A percentile compares a stretch with the other conserved stretches of the same genome.
Conservation (phyloP, 35 echinoderm and acorn worm species). For the Acanthaster planci region DNA sequence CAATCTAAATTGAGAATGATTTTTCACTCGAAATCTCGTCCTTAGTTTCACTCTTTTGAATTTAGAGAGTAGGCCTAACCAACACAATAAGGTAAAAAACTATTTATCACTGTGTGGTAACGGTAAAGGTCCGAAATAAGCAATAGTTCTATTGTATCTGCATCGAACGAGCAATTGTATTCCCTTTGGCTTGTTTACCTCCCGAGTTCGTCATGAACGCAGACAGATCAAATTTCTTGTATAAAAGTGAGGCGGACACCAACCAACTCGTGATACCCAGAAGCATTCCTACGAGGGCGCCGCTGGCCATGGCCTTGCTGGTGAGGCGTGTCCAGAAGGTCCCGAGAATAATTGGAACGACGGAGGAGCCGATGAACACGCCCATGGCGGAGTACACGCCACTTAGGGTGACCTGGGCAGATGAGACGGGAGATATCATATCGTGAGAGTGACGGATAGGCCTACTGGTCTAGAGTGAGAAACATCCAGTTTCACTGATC, state of each 20-base stretch:
- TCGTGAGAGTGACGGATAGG: too few species aligned
- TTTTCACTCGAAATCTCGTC: too few species aligned
- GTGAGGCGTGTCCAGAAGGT: conserved; percentile 86
- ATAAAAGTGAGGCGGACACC: conserved; percentile 39
- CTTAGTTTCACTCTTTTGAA: too few species aligned
- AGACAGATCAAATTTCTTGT: conserved; percentile 44
- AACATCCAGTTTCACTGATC: too few species aligned
- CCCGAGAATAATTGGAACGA: conserved; percentile 71
- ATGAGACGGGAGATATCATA: neutral
- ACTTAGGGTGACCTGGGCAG: conserved; percentile 69
- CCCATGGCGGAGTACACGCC: conserved; percentile 90
- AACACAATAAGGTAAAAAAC: too few species aligned
- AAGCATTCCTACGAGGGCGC: conserved; percentile 64
- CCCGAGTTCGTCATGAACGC: conserved; percentile 40
- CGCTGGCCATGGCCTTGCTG: conserved; percentile 72
- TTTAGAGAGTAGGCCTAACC: too few species aligned
- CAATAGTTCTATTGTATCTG: too few species aligned
- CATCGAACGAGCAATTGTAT: neutral
- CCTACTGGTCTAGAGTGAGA: too few species aligned
- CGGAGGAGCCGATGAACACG: conserved; percentile 85
- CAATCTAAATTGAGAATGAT: too few species aligned
- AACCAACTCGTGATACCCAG: conserved; percentile 72
- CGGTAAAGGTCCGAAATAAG: neutral
- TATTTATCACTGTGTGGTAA: conserved; percentile 16
- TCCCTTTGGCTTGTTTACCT: conserved; percentile 6